Base-by-base conservation (phyloP, 2,113 vertebrate genomes). In the Apus apus region DNA sequence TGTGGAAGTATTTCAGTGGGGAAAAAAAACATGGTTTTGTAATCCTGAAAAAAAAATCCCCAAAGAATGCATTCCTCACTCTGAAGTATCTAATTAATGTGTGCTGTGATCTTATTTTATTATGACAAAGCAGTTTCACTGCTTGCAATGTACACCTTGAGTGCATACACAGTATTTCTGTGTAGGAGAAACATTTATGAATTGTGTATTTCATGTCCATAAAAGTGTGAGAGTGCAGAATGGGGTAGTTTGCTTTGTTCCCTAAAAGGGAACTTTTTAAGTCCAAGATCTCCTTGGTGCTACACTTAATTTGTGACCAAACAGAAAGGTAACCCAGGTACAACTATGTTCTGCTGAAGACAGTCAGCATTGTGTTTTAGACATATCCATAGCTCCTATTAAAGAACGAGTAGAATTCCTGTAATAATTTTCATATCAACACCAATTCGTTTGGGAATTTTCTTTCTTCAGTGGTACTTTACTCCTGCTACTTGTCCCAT, bases 1-100 rank as follows among this genome's bases (percentile, higher is more conserved):
- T 36, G 32, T 36, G 32, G 46, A 90, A 58, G 7, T 40, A 9
- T 38, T 66, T 29, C 29, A 11, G 6, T 29, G 22, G 6, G 9
- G 11, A 34, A 86, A 65, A 43, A 20, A 11, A 2, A 56, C 1
- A 46, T 22, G 5, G 1, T 0, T 14, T 75, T 8, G 56, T 43
- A 43, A 29, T 23, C 26, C 12, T n/a, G 9, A 65, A 61, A 91
- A 38, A 38, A 91, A 84, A 53, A 67, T 7, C 6, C 8, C 3
- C 20, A 70, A 90, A 64, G 10, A 70, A 85, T n/a, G 5, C 16
- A 68, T 54, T 71, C 30, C 13, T 78, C 56, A 68, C 30, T 76
- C 26, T 62, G 71, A 79, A 57, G n/a, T 77, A 29, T 34, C 8
- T 81, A 53, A 60, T 68, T 83, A 8, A 53, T 67, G 11, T 38